phyloP scores from a whole-genome alignment of 1,140 invertebrate genomes.

The Sycophaga agraensis region DNA sequence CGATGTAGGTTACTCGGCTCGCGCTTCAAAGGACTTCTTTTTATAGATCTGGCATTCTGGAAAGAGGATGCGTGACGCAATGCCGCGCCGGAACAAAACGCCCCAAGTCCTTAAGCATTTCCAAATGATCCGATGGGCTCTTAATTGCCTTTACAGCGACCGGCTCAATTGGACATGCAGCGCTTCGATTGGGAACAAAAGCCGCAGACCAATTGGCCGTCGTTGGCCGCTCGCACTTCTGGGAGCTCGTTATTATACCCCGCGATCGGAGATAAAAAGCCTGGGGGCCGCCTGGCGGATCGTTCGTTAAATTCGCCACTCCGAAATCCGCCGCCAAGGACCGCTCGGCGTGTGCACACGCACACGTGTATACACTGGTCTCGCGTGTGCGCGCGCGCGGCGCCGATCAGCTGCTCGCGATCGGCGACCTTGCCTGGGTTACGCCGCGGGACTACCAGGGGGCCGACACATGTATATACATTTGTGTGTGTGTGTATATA shows the following conservation, averaged over 20 bases:
- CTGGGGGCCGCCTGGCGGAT: background rate
- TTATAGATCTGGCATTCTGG: too few relatives aligned
- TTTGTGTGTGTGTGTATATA: too few relatives aligned
- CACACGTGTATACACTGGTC: background rate
- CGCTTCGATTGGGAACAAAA: too few relatives aligned
- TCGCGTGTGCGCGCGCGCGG: background rate
- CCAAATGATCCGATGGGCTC: background rate
- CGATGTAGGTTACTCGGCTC: too few relatives aligned
- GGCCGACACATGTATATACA: too few relatives aligned
- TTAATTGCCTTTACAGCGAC: too few relatives aligned
- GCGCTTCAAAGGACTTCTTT: too few relatives aligned
- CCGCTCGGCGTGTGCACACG: background rate
- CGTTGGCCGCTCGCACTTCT: background rate
- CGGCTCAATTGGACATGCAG: too few relatives aligned
- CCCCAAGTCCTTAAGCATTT: background rate
- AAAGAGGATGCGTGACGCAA: too few relatives aligned
- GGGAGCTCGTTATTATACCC: constrained; percentile 1
- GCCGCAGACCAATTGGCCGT: background rate
- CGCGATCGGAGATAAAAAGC: background rate
- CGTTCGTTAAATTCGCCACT: background rate
- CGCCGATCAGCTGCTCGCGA: constrained; percentile 27
- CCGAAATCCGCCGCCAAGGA: constrained; percentile 14
- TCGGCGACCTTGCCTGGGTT: constrained; percentile 13
- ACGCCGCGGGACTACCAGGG: background rate
- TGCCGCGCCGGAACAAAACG: too few relatives aligned